A percentile compares a stretch with the other conserved stretches of the same genome.
These are phyloP conservation scores for mouse (Mus musculus) DNA, from an alignment of 2,113 vertebrate species.

Conservation along the genomic window GRCm39 chr16:5731501-5732000, in stretches of 20 bases:
- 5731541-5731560: no score
- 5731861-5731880: not conserved
- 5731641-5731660: not conserved
- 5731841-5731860: not conserved
- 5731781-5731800: not conserved
- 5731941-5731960: not conserved
- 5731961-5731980: not conserved
- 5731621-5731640: not conserved
- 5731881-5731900: not conserved
- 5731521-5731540: no score
- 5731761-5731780: not conserved
- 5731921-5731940: not conserved
- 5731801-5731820: not conserved
- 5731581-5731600: not conserved
- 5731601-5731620: not conserved
- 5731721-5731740: not conserved
- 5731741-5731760: not conserved
- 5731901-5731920: not conserved
- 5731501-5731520: not conserved
- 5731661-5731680: not conserved
- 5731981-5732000: not conserved
- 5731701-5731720: not conserved
- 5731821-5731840: not conserved
- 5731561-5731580: no score
- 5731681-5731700: not conserved